Evolutionary conservation across 2,797 vertebrate species (phyloP).

Genomic region (Cynopterus sphinx): DNA sequence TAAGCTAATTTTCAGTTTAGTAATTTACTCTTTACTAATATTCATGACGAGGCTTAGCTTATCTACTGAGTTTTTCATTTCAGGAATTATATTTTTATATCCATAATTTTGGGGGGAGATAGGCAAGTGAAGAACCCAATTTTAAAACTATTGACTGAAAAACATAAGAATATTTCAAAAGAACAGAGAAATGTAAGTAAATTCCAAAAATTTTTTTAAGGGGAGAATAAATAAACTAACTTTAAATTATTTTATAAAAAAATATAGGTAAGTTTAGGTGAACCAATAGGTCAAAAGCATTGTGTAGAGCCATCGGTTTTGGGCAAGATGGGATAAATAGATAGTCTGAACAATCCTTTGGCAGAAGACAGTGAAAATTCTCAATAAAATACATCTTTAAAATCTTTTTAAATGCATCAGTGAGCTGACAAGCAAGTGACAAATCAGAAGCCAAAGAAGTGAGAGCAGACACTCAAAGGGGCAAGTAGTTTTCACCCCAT

Average conservation of each 20-base stretch:
- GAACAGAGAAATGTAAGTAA: background rate
- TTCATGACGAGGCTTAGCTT: background rate
- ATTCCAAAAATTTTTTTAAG: background rate
- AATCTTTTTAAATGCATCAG: background rate
- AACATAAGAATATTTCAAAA: background rate
- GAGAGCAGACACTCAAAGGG: background rate
- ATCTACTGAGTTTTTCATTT: background rate
- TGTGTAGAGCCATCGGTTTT: background rate
- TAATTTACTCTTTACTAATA: background rate
- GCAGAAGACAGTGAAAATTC: background rate
- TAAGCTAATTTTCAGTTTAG: background rate
- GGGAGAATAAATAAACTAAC: background rate
- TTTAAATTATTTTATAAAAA: background rate
- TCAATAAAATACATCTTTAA: background rate
- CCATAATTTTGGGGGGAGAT: background rate
- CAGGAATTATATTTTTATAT: background rate
- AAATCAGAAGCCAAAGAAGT: background rate
- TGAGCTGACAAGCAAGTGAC: background rate
- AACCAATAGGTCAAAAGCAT: background rate
- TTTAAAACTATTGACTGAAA: background rate
- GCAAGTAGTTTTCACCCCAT: background rate
- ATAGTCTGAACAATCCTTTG: background rate
- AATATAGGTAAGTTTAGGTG: background rate
- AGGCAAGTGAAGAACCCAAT: background rate
- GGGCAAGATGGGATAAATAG: background rate